phyloP scores from a whole-genome alignment of 2,888 invertebrate species.

The Melikaiella ostensackeni region DNA sequence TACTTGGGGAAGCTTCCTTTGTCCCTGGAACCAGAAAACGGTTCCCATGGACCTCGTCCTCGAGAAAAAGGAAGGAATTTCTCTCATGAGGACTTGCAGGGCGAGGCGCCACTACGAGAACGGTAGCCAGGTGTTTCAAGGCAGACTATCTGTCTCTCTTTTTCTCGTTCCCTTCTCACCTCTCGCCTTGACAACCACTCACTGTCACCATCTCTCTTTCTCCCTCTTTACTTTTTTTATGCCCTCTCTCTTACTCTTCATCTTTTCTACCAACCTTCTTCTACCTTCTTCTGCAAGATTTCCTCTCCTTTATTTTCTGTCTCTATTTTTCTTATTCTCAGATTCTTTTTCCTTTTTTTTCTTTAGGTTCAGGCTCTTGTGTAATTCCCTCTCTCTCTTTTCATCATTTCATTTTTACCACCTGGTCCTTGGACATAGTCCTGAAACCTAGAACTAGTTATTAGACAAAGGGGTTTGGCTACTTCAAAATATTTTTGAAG shows the following conservation, averaged over 20 bases:
- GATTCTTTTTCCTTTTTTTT: neutral
- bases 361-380: conserved; percentile 2
- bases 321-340: conserved; percentile 22
- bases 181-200: conserved; percentile 14
- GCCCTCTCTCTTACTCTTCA: conserved; percentile 8
- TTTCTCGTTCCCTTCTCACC: conserved; percentile 16
- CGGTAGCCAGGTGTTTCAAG: conserved; percentile 69
- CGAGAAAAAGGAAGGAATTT: conserved; percentile 62
- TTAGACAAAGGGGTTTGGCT: neutral
- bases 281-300: conserved; percentile 21
- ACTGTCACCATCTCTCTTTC: conserved; percentile 26
- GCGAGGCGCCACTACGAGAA: conserved; percentile 66
- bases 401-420: conserved; percentile 28
- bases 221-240: conserved; percentile 32
- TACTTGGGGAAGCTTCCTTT: conserved; percentile 50
- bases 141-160: conserved; percentile 46
- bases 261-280: conserved; percentile 23
- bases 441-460: neutral
- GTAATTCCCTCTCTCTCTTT: conserved; percentile 21
- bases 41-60: conserved; percentile 65
- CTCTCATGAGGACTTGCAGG: conserved; percentile 54
- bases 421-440: conserved; percentile 4
- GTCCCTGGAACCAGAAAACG: conserved; percentile 56
- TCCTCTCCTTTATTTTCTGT: conserved; percentile 30
- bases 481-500: neutral